Percentiles rank a stretch among this genome's conserved stretches.
Conservation (phyloP, 2,113 vertebrate species). For the Fulica atra region DNA sequence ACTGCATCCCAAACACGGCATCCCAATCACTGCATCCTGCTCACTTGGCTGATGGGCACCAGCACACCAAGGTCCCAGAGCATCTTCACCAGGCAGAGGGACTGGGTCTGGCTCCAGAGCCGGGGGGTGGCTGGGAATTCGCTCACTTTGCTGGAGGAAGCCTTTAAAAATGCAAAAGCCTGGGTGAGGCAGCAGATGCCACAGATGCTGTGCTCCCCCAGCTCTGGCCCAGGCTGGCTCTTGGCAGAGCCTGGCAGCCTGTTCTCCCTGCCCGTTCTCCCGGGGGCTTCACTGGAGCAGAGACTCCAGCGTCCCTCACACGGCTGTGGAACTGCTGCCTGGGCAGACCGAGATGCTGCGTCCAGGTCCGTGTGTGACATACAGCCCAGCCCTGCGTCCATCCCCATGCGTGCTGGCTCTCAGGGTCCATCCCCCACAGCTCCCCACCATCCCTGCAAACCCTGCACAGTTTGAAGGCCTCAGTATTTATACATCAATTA, state of each 20-base stretch:
- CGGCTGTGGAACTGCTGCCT: background rate
- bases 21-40: too few species aligned
- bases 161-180: background rate
- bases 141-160: background rate
- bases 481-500: background rate
- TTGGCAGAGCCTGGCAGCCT: background rate
- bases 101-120: background rate
- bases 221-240: background rate
- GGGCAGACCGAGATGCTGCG: background rate
- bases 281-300: background rate
- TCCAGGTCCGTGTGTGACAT: background rate
- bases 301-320: background rate
- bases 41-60: too few species aligned
- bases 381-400: background rate
- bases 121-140: background rate
- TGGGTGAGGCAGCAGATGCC: background rate
- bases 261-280: background rate
- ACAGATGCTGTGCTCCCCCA: background rate
- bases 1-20: too few species aligned
- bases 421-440: background rate
- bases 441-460: background rate
- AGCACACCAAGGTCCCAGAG: too few species aligned
- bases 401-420: fast-evolving
- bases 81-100: background rate
- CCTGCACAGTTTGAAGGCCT: background rate